These are phyloP conservation scores for Empidonax traillii DNA, from an alignment of 2,113 vertebrate genomes.

Conservation along the genomic window DNA sequence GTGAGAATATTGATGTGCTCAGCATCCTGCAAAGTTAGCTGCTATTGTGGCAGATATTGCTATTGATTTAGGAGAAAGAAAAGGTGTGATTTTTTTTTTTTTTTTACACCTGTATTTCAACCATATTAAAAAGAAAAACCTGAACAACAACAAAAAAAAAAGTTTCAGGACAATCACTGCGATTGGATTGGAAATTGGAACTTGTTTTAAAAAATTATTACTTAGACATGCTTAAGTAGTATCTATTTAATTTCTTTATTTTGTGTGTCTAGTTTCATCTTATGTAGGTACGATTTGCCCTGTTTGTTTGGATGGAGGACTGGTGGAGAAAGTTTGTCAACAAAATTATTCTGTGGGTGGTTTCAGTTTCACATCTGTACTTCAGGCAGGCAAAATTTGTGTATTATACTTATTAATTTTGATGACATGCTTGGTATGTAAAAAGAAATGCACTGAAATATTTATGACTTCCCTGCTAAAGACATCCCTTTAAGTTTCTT, in stretches of 20 bases:
- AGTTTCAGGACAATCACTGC: neutral
- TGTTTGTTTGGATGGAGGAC: neutral
- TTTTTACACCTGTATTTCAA: neutral
- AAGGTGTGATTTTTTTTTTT: neutral
- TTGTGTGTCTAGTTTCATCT: neutral
- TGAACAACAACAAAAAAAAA: too few relatives aligned
- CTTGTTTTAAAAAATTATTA: neutral
- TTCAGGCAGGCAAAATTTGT: neutral
- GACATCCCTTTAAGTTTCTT: neutral
- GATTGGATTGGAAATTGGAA: neutral
- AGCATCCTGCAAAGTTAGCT: neutral
- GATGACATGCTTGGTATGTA: neutral
- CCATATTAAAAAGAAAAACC: neutral
- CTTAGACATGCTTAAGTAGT: neutral
- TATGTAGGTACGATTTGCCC: neutral
- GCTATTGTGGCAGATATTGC: neutral
- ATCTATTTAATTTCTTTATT: neutral
- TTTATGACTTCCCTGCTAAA: neutral
- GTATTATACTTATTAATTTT: neutral
- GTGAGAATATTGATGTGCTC: neutral
- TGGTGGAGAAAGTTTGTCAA: neutral
- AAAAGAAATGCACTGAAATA: neutral
- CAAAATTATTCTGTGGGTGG: neutral
- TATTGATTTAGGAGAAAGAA: neutral
- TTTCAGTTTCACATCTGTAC: neutral